A percentile compares a stretch with the other conserved stretches of the same genome.
These are phyloP conservation scores for Corythaixoides concolor DNA, from an alignment of 2,113 vertebrate genomes.

Conservation along the genomic window DNA sequence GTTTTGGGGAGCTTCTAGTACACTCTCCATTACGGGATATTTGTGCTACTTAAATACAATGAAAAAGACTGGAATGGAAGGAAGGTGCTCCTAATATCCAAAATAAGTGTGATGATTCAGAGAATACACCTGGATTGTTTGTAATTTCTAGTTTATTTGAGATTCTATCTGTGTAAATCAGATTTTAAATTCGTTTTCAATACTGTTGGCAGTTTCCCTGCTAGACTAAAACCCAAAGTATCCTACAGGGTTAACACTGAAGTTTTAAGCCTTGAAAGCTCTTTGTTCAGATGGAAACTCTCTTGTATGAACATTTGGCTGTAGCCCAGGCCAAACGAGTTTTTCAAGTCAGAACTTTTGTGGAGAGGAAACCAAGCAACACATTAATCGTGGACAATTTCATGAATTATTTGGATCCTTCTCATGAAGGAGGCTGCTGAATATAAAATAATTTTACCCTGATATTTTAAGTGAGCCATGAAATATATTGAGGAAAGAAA, in stretches of 20 bases:
- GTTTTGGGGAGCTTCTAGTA: neutral
- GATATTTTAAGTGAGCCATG: neutral
- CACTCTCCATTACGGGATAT: neutral
- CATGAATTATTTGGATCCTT: conserved; percentile 4
- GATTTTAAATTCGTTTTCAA: neutral
- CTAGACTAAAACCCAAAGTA: neutral
- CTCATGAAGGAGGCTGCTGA: neutral
- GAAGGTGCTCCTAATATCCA: neutral
- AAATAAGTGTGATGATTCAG: neutral
- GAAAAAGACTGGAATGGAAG: neutral
- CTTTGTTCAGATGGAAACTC: conserved; percentile 21
- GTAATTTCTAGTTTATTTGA: neutral
- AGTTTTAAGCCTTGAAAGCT: conserved; percentile 17
- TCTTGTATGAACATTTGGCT: conserved; percentile 34
- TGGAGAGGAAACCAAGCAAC: conserved; percentile 7
- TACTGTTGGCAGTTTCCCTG: neutral
- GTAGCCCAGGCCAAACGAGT: conserved; percentile 47
- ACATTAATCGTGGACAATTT: neutral
- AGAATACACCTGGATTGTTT: neutral
- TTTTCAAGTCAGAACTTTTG: conserved; percentile 50
- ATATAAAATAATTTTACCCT: neutral
- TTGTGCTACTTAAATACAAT: neutral
- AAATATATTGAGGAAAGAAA: neutral
- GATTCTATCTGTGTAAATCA: neutral
- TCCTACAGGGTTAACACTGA: conserved; percentile 33